Base-by-base conservation (phyloP, 2,888 invertebrate genomes). In the Sthenelais limicola region DNA sequence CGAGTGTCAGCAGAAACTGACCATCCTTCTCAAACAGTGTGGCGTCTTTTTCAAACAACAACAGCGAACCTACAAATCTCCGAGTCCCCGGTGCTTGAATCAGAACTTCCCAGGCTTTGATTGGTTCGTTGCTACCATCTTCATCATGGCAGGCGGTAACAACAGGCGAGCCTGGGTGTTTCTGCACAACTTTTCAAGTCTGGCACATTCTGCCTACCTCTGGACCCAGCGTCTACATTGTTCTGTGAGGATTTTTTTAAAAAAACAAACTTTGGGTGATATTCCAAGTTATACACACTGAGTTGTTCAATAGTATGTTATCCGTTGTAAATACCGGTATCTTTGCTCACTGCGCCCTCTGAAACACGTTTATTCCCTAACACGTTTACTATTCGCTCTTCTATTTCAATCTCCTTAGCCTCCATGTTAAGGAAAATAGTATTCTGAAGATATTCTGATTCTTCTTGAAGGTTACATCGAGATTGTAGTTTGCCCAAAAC, bases 51-150 rank as follows among this genome's bases (percentile, higher is more conserved):
- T 86, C 26, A 79, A 81, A 52, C 84, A 85, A 73, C 85, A 86
- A 76, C 84, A 85, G 78, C 80, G 82, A 38, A 54, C 21, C 33
- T 33, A 24, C 24, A 62, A 62, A 43, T 5, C 35, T 4, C 43
- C 62, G 3, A 43, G 38, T 26, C 35, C 43, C 38, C 62, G 62
- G 18, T 47, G 33, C 24, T 35, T 47, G 58, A 47, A 62, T 32
- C 43, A 71, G 26, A 28, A 30, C 62, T 52, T 33, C 30, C 47
- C 82, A 1, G 86, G 87, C 15, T 87, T 83, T 79, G 88, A 88
- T 74, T 88, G 88, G 88, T 87, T 88, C 77, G 81, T 81, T 21
- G 84, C 86, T 35, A 85, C 85, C 0, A 74, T 87, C 32, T 88
- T 85, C 75, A 81, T 88, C 12, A 76, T 85, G 32, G 83, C 85